These are phyloP conservation scores for Holothuria leucospilota DNA, from an alignment of 53 echinoderm and acorn worm species.

Conservation along the genomic window DNA sequence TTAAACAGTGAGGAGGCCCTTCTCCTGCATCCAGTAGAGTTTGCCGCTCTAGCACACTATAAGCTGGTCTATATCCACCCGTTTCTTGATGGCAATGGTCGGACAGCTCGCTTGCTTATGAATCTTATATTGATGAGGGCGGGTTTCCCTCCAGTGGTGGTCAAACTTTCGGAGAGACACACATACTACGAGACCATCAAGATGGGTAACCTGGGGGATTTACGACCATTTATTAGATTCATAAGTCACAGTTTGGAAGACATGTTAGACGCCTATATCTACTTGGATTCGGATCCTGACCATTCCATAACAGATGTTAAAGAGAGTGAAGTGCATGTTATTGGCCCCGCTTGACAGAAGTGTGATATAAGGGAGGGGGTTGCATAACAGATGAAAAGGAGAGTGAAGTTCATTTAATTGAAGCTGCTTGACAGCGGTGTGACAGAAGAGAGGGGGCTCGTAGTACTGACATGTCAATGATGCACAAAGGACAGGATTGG, in stretches of 20 bases:
- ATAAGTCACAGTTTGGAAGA: conserved; percentile 76
- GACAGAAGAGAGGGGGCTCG: too few species aligned
- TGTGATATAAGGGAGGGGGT: too few species aligned
- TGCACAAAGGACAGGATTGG: too few species aligned
- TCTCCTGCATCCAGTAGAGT: conserved; percentile 85
- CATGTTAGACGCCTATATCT: conserved; percentile 88
- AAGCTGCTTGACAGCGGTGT: too few species aligned
- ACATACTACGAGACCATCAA: conserved; percentile 87
- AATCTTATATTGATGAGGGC: conserved; percentile 86
- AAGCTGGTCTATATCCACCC: conserved; percentile 94
- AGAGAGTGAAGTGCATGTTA: conserved; percentile 55
- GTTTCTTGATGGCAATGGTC: conserved; percentile 92
- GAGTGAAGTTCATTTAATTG: too few species aligned
- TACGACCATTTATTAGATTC: conserved; percentile 94
- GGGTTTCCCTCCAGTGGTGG: conserved; percentile 90
- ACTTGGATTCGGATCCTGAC: conserved; percentile 65
- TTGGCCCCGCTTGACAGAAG: conserved; percentile 15
- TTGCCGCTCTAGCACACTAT: conserved; percentile 93
- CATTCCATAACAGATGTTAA: conserved; percentile 70
- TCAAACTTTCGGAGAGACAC: conserved; percentile 80
- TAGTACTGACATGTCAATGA: too few species aligned
- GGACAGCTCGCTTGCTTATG: conserved; percentile 93
- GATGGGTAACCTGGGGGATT: conserved; percentile 84
- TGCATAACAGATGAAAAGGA: too few species aligned
- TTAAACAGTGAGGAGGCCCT: conserved; percentile 82